These are phyloP conservation scores for Willisornis vidua DNA, from an alignment of 2,113 vertebrate species.

Conservation along the genomic window DNA sequence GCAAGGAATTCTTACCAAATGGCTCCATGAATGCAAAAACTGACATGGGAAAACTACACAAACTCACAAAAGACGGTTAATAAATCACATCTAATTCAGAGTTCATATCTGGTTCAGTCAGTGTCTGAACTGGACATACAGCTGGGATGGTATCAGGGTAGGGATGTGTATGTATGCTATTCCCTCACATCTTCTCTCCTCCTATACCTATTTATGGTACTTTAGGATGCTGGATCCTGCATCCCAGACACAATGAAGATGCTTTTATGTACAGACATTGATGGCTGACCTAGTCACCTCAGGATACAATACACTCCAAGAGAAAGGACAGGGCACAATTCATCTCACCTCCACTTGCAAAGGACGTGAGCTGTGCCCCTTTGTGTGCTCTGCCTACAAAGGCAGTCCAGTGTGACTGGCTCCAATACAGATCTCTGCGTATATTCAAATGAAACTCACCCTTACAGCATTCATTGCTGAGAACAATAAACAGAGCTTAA, in stretches of 20 bases:
- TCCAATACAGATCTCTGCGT: neutral
- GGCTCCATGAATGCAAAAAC: neutral
- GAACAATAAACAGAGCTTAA: conserved; percentile 17
- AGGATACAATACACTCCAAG: neutral
- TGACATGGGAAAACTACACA: neutral
- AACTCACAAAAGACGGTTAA: neutral
- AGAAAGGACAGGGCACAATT: neutral
- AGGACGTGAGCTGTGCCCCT: neutral
- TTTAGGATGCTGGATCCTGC: neutral
- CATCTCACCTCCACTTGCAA: neutral
- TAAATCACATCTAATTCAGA: neutral
- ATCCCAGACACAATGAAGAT: neutral
- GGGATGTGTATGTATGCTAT: neutral
- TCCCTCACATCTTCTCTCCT: neutral
- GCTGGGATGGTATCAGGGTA: neutral
- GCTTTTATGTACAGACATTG: accelerated
- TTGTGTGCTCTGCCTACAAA: neutral
- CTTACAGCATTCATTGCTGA: neutral
- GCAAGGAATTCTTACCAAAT: neutral
- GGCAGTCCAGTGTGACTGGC: neutral
- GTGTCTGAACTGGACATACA: neutral
- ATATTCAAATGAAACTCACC: neutral
- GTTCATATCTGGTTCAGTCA: neutral
- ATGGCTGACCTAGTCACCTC: neutral
- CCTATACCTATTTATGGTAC: neutral